phyloP scores from a whole-genome alignment of 2,797 vertebrate species.

The Pipistrellus pipistrellus region DNA sequence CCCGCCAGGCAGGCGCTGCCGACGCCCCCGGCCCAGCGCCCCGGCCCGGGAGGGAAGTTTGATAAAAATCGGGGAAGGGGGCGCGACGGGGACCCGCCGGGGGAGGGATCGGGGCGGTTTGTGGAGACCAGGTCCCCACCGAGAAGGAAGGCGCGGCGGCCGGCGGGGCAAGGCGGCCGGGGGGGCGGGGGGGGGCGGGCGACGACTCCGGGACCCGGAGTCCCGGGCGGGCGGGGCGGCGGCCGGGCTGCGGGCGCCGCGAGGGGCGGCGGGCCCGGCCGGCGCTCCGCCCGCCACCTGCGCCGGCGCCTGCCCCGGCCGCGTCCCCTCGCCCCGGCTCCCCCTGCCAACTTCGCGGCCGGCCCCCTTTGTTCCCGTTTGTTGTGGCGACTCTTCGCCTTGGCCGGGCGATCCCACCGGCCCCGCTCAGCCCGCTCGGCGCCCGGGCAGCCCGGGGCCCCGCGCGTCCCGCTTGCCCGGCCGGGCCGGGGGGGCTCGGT shows the following conservation, averaged over 20 bases:
- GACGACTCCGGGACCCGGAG: slow-evolving; percentile 41
- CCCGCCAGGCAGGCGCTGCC: slow-evolving; percentile 38
- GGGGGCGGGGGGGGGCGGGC: background rate
- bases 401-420: slow-evolving; percentile 55
- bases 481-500: background rate
- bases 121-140: background rate
- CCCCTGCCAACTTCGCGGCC: slow-evolving; percentile 80
- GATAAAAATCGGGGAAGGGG: slow-evolving; percentile 67
- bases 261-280: slow-evolving; percentile 55
- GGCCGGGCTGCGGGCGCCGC: slow-evolving; percentile 32
- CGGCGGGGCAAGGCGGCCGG: background rate
- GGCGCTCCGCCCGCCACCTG: slow-evolving; percentile 57
- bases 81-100: slow-evolving; percentile 68
- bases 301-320: slow-evolving; percentile 60
- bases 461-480: slow-evolving; percentile 47
- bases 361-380: slow-evolving; percentile 82
- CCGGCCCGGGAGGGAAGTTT: slow-evolving; percentile 76
- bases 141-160: slow-evolving; percentile 55
- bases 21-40: slow-evolving; percentile 50
- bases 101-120: background rate
- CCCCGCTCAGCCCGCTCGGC: slow-evolving; percentile 20
- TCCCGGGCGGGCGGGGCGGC: slow-evolving; percentile 42
- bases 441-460: slow-evolving; percentile 23
- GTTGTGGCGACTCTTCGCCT: slow-evolving; percentile 82
- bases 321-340: slow-evolving; percentile 63